Evolutionary conservation across 2,888 invertebrate genomes (phyloP).

Genomic region (Pachydiplax longipennis): DNA sequence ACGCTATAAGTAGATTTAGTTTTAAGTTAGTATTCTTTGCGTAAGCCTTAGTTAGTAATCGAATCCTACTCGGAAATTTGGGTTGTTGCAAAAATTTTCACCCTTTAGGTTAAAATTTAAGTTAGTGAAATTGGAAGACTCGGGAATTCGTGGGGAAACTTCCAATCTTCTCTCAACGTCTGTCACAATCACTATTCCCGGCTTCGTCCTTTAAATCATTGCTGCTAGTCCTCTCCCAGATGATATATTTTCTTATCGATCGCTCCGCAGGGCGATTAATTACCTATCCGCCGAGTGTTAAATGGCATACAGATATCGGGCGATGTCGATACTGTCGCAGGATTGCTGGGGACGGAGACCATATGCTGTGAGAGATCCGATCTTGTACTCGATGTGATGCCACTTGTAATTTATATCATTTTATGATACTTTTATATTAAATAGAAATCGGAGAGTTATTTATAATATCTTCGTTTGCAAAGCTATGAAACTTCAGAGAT

Average conservation of each 20-base stretch:
- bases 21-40: too few species aligned
- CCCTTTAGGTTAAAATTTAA: too few species aligned
- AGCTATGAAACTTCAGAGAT: too few species aligned
- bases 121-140: too few species aligned
- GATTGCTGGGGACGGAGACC: background rate
- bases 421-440: too few species aligned
- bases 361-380: background rate
- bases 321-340: background rate
- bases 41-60: too few species aligned
- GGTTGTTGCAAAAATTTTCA: too few species aligned
- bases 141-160: too few species aligned
- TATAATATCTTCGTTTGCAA: too few species aligned
- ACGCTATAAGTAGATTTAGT: too few species aligned
- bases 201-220: background rate
- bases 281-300: background rate
- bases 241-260: background rate
- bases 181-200: background rate
- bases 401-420: background rate
- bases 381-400: background rate
- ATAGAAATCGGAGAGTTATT: too few species aligned
- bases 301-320: background rate
- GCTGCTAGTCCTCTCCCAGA: background rate
- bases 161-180: background rate
- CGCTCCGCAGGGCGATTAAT: background rate
- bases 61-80: too few species aligned